Base-by-base conservation (phyloP, 2,797 vertebrate species). In the Sebastes oblongus region DNA sequence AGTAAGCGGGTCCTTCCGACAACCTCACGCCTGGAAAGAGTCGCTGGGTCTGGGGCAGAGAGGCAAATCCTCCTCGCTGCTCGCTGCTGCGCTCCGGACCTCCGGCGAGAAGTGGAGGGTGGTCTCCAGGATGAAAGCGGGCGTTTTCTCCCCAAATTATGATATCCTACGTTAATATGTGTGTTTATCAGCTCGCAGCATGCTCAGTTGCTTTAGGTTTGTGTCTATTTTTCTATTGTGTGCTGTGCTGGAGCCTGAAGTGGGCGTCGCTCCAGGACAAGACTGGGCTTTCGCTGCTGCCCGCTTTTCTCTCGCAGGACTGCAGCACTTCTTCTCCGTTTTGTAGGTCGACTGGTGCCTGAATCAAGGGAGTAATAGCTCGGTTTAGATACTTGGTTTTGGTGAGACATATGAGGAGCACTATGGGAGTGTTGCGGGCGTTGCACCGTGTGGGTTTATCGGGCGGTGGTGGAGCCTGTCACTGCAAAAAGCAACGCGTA, bases 241-340 rank as follows among this genome's bases (percentile, higher is more conserved):
- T 92, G 89, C 86, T 88, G 90, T 16, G 91, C 86, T 83, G 92
- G 65, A 92, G 89, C 91, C 93, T 93, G 93, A 94, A 94, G 93
- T 95, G 95, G 95, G 95, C 95, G 95, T 96, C 95, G 94, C 93
- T 95, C 90, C 92, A 90, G 93, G 92, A 93, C 93, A 91, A 42
- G 84, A 80, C 92, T 80, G 94, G 92, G 91, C 90, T 93, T 87
- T 84, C 87, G 91, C 92, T 93, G 91, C 92, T 93, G 85, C 93
- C 94, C 93, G 91, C 87, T 90, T 93, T 92, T 83, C 89, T 76
- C 89, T 91, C 84, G 76, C 83, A 81, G 89, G 92, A 92, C 91
- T 93, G 92, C 91, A 88, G 92, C 82, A 82, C 84, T 66, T 39
- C 36, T 39, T 36, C 36, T 36, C 36, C 13, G 36, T 86, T 89